phyloP scores from a whole-genome alignment of 2,113 vertebrate species.

The Asarcornis scutulata region DNA sequence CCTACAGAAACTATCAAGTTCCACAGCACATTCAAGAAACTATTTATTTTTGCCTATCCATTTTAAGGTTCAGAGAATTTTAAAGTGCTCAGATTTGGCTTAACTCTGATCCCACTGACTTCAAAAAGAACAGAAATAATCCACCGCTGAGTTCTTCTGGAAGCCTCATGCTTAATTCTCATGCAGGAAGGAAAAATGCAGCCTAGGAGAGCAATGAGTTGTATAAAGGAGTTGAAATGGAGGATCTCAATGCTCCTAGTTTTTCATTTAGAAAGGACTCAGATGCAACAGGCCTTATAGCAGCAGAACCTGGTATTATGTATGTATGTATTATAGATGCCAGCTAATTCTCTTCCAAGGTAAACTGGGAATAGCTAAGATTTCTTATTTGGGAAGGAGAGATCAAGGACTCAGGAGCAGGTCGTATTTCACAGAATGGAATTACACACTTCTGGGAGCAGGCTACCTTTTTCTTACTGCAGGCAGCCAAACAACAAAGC shows the following conservation, averaged over 20 bases:
- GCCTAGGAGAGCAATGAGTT: neutral
- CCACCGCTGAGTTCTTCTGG: neutral
- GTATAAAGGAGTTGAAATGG: neutral
- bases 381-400: neutral
- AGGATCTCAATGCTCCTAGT: neutral
- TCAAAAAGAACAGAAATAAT: neutral
- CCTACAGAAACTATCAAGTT: neutral
- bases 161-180: neutral
- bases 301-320: neutral
- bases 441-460: neutral
- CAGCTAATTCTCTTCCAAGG: neutral
- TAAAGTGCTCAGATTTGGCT: neutral
- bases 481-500: slow-evolving; percentile 47
- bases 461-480: slow-evolving; percentile 2
- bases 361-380: neutral
- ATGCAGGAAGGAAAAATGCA: neutral
- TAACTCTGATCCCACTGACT: neutral
- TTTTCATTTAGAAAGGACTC: neutral
- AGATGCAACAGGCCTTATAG: neutral
- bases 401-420: neutral
- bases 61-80: neutral
- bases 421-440: slow-evolving; percentile 7
- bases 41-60: neutral
- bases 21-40: neutral
- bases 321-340: neutral